These are phyloP conservation scores for Cossypha dichroa DNA, from an alignment of 2,797 vertebrate genomes.

Conservation along the genomic window DNA sequence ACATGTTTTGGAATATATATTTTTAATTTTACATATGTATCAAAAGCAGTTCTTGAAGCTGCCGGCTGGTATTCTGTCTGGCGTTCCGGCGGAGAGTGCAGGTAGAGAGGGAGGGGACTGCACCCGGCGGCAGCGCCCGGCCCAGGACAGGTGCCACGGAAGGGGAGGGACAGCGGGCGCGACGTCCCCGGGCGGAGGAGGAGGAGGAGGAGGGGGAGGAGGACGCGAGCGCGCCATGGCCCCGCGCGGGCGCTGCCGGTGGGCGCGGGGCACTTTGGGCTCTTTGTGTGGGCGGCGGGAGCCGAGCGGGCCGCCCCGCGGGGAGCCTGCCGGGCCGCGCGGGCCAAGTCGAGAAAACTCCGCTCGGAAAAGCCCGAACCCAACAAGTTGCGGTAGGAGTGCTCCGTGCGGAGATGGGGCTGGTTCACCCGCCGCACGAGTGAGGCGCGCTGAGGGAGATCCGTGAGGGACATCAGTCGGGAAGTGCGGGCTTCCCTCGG, in stretches of 20 bases:
- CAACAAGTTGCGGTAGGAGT: conserved; percentile 8
- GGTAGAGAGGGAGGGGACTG: background rate
- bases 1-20: no score
- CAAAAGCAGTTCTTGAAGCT: background rate
- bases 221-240: conserved; percentile 27
- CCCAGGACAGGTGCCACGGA: conserved; percentile 28
- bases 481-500: background rate
- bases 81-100: background rate
- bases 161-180: conserved; percentile 34
- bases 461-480: background rate
- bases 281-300: background rate
- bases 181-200: background rate
- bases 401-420: background rate
- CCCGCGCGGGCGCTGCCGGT: background rate
- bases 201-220: background rate
- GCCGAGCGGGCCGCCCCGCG: no score
- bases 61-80: background rate
- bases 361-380: accelerated
- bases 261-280: background rate
- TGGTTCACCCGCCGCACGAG: background rate
- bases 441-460: background rate
- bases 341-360: background rate
- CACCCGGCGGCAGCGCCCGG: background rate
- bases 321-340: background rate
- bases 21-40: background rate